These are phyloP conservation scores for Amyelois transitella DNA, from an alignment of 1,140 invertebrate species.

Conservation along the genomic window DNA sequence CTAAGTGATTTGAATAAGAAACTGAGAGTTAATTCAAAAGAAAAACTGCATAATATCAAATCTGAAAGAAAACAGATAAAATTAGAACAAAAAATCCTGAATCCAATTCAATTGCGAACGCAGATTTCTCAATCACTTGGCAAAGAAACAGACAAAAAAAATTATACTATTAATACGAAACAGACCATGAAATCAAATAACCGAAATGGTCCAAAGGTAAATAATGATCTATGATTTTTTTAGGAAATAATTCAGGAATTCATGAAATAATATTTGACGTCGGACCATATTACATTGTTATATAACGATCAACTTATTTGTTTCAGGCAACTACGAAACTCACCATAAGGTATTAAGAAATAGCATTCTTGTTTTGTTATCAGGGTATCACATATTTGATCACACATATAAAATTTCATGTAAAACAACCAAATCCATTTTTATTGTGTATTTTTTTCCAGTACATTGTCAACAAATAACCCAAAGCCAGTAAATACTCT, in stretches of 20 bases:
- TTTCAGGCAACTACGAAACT: constrained; percentile 39
- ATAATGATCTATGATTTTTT: not conserved
- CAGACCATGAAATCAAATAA: not conserved
- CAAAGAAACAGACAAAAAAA: not conserved
- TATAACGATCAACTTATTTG: constrained; percentile 9
- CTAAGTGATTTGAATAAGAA: constrained; percentile 18
- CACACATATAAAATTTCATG: not conserved
- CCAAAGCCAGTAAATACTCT: constrained; percentile 12
- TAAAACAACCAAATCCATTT: not conserved
- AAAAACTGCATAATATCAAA: constrained; percentile 7
- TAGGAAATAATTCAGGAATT: no score
- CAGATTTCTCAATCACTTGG: not conserved
- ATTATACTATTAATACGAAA: not conserved
- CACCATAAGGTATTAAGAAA: constrained; percentile 22
- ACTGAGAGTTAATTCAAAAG: constrained; percentile 19
- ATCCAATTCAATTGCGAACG: not conserved
- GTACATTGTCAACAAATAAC: constrained; percentile 24
- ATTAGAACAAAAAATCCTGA: not conserved
- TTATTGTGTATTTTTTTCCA: constrained; percentile 17
- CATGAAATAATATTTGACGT: no score
- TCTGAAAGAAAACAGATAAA: not conserved
- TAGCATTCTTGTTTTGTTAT: not conserved
- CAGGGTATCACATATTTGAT: no score
- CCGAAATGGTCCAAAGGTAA: constrained; percentile 8
- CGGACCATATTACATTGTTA: no score